These are phyloP conservation scores for Timandra comae DNA, from an alignment of 2,888 invertebrate genomes.

Conservation along the genomic window DNA sequence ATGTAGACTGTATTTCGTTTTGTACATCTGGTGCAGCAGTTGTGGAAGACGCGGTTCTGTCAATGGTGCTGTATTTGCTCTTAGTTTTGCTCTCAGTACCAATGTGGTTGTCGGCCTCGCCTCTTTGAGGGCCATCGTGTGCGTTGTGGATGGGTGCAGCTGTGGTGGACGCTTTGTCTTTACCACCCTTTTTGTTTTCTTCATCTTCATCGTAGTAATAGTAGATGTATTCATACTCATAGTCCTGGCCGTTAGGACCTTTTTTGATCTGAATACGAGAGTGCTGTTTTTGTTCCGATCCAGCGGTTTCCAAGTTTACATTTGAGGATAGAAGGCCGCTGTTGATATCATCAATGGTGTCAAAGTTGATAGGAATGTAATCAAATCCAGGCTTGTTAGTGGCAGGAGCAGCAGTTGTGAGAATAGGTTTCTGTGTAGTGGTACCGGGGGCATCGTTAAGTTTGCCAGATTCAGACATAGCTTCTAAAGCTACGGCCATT, in stretches of 20 bases:
- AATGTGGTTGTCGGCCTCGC: slow-evolving; percentile 59
- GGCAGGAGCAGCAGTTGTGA: slow-evolving; percentile 70
- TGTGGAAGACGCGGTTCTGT: slow-evolving; percentile 57
- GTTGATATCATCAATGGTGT: slow-evolving; percentile 69
- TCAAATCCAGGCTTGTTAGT: slow-evolving; percentile 47
- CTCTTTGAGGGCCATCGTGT: slow-evolving; percentile 79
- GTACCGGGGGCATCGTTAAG: slow-evolving; percentile 52
- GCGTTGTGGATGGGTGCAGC: slow-evolving; percentile 62
- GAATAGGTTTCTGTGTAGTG: slow-evolving; percentile 74
- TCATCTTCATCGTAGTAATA: slow-evolving; percentile 93
- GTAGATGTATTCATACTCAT: slow-evolving; percentile 94
- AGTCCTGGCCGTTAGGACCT: slow-evolving; percentile 92
- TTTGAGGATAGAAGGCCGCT: slow-evolving; percentile 66
- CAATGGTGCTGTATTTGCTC: slow-evolving; percentile 75
- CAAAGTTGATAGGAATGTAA: slow-evolving; percentile 68
- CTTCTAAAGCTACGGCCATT: slow-evolving; percentile 62
- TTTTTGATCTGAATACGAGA: slow-evolving; percentile 90
- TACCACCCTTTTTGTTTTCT: slow-evolving; percentile 61
- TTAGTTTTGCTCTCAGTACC: slow-evolving; percentile 63
- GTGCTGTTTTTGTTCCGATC: slow-evolving; percentile 81
- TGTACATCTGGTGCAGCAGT: slow-evolving; percentile 76
- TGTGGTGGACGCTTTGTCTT: slow-evolving; percentile 35
- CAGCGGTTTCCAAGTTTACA: slow-evolving; percentile 78
- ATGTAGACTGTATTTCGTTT: slow-evolving; percentile 80
- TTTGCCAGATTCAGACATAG: slow-evolving; percentile 69